Base-by-base conservation (phyloP, 2,888 invertebrate genomes). In the Thymelicus acteon region DNA sequence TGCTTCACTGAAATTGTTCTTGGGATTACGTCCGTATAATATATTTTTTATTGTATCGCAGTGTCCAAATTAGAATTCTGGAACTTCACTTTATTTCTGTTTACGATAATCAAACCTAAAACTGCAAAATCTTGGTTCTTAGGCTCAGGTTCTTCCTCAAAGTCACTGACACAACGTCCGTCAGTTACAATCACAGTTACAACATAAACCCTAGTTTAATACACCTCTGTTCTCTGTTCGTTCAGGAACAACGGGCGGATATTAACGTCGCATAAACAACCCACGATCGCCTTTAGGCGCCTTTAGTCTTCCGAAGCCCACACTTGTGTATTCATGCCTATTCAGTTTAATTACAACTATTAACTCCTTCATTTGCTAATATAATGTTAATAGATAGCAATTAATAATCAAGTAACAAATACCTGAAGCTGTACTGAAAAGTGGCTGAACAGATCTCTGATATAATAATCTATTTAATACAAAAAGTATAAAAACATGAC, bases 221-320 rank as follows among this genome's bases (percentile, higher is more conserved):
- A 15, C 15, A n/a, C n/a, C n/a, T n/a, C 49, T 15, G 5, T 15
- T 49, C 49, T n/a, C 15, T 49, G 19, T 19, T 49, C 49, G 49
- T 52, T 19, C 49, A 52, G 19, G 49, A 52, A 19, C 19, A 0
- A 19, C 49, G 49, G 19, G 49, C 49, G 49, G 49, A 52, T 19
- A 15, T 52, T 52, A 52, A 52, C 19, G 49, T 52, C 49, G 15
- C 15, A 52, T 52, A 52, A 52, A 52, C 15, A 15, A 19, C 49
- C 49, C 49, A 52, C 49, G 15, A 52, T 19, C 49, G 49, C 49
- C 49, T 52, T 52, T 52, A 52, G 49, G 15, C n/a, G n/a, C n/a
- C n/a, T n/a, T n/a, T n/a, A n/a, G 49, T 52, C 15, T 15, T 52
- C 19, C 8, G 49, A 52, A 52, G 49, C 49, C 49, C 19, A 52